A percentile compares a stretch with the other conserved stretches of the same genome.
Evolutionary conservation across 2,113 vertebrate genomes (phyloP).

Genomic region (Sebastes schlegelii): DNA sequence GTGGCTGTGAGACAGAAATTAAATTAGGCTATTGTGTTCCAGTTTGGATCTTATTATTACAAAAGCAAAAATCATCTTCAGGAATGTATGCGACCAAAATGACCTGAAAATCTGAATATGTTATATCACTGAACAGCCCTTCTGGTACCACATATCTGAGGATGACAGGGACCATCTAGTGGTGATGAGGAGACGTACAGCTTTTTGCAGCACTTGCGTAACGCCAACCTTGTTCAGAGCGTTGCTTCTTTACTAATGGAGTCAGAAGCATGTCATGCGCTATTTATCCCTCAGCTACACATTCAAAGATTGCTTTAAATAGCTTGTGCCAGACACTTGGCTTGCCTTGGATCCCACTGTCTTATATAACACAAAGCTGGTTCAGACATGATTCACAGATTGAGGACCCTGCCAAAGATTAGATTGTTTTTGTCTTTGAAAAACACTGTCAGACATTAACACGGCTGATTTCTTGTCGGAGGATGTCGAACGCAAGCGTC

Average conservation of each 20-base stretch:
- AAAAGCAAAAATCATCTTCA: neutral
- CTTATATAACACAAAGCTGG: slow-evolving; percentile 58
- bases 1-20: neutral
- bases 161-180: slow-evolving; percentile 54
- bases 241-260: slow-evolving; percentile 46
- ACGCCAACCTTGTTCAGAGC: slow-evolving; percentile 33
- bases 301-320: slow-evolving; percentile 64
- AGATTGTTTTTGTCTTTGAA: slow-evolving; percentile 35
- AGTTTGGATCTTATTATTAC: neutral
- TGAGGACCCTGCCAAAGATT: slow-evolving; percentile 20
- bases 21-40: neutral
- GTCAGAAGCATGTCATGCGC: slow-evolving; percentile 52
- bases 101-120: neutral
- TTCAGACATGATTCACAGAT: slow-evolving; percentile 46
- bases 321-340: slow-evolving; percentile 51
- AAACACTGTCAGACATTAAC: slow-evolving; percentile 21
- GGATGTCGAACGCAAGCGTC: neutral
- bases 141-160: neutral
- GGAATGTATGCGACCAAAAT: neutral
- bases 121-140: neutral
- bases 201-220: slow-evolving; percentile 41
- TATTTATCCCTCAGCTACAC: slow-evolving; percentile 56
- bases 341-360: slow-evolving; percentile 25
- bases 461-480: slow-evolving; percentile 10
- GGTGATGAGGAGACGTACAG: slow-evolving; percentile 12